phyloP scores from a whole-genome alignment of 2,888 invertebrate species.

The Melanchra persicariae region DNA sequence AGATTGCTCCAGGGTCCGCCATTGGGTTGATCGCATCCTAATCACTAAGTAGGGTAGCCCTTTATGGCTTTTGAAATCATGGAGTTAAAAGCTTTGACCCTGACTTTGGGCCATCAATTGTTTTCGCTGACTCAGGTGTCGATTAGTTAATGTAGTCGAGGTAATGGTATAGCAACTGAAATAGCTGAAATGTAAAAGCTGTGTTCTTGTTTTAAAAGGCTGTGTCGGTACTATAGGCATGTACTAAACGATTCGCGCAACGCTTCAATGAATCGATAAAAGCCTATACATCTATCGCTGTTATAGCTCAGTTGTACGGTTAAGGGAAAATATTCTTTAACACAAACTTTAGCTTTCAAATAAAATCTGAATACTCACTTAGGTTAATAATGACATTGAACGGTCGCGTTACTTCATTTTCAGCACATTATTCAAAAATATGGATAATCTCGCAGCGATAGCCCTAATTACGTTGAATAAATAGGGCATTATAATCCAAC shows the following conservation, averaged over 20 bases:
- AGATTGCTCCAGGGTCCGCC: conserved; percentile 38
- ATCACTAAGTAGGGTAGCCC: conserved; percentile 38
- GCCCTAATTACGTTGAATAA: conserved; percentile 38
- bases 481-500: conserved; percentile 32
- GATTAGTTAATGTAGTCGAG: conserved; percentile 34
- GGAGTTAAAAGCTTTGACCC: conserved; percentile 56
- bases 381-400: conserved; percentile 15
- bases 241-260: conserved; percentile 28
- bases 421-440: conserved; percentile 19
- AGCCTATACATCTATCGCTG: background rate
- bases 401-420: conserved; percentile 1
- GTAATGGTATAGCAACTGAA: conserved; percentile 22
- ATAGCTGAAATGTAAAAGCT: conserved; percentile 30
- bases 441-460: conserved; percentile 17
- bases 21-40: conserved; percentile 37
- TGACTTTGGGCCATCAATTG: conserved; percentile 48
- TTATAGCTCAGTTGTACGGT: conserved; percentile 1
- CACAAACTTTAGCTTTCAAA: background rate
- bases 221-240: background rate
- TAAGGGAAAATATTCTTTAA: conserved; percentile 15
- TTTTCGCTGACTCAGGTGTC: conserved; percentile 57
- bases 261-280: conserved; percentile 40
- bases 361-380: conserved; percentile 5
- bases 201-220: conserved; percentile 31
- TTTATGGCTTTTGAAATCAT: conserved; percentile 42